A percentile compares a stretch with the other conserved stretches of the same genome.
phyloP scores from a whole-genome alignment of 2,797 vertebrate genomes.

The Pachyuromys duprasi region DNA sequence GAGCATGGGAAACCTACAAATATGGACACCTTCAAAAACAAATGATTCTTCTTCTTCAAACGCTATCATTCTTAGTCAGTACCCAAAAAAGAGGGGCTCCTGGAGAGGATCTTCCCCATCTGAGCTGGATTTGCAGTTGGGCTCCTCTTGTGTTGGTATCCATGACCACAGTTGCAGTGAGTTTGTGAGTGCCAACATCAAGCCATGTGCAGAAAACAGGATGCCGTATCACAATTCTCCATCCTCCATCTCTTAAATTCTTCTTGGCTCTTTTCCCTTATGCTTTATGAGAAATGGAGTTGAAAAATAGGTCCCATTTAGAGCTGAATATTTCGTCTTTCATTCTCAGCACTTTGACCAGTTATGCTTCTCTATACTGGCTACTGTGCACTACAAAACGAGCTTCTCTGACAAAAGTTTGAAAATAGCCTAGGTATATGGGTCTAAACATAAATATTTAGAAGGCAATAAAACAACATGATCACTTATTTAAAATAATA shows the following conservation, averaged over 20 bases:
- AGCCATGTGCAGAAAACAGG: background rate
- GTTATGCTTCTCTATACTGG: background rate
- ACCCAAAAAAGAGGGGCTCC: background rate
- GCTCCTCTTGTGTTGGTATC: background rate
- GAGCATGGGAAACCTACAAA: background rate
- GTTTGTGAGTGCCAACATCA: background rate
- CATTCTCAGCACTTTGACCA: background rate
- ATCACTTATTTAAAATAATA: background rate
- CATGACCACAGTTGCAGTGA: background rate
- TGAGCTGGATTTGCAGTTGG: background rate
- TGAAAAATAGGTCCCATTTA: background rate
- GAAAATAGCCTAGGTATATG: background rate
- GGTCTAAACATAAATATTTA: background rate
- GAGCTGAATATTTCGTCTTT: background rate
- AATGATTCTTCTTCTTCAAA: background rate
- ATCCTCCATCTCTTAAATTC: background rate
- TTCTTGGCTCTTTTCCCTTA: background rate
- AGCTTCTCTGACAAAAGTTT: background rate
- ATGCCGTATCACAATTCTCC: fast-evolving
- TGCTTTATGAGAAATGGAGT: background rate
- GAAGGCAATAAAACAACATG: background rate
- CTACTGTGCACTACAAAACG: background rate
- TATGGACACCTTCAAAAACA: background rate
- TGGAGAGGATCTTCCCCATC: background rate
- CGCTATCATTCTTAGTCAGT: background rate